Evolutionary conservation across 1,140 invertebrate genomes (phyloP).

Genomic region (Physella acuta): DNA sequence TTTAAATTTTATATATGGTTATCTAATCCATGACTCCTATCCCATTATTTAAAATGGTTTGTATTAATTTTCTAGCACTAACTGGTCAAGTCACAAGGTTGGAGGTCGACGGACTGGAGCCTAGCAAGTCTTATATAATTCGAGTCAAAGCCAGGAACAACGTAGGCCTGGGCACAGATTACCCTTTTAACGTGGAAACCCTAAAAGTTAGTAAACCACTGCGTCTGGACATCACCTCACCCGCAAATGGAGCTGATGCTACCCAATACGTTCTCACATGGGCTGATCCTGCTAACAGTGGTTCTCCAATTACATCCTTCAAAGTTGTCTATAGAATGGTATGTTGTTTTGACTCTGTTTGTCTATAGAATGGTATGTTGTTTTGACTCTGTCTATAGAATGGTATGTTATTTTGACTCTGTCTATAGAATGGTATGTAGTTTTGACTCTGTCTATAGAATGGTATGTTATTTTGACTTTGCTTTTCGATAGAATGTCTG

Average conservation of each 20-base stretch:
- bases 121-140: neutral
- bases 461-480: neutral
- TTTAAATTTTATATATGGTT: too few relatives aligned
- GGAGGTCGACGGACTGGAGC: too few relatives aligned
- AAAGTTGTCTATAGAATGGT: constrained; percentile 2
- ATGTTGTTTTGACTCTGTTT: neutral
- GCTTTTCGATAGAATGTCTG: too few relatives aligned
- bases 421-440: too few relatives aligned
- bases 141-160: neutral
- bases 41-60: too few relatives aligned
- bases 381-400: too few relatives aligned
- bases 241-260: neutral
- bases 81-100: too few relatives aligned
- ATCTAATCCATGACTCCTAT: too few relatives aligned
- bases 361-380: too few relatives aligned
- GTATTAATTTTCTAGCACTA: too few relatives aligned
- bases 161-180: neutral
- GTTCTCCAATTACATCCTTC: neutral
- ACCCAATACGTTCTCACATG: neutral
- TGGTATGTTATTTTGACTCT: too few relatives aligned
- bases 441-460: constrained; percentile 5
- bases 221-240: constrained; percentile 1
- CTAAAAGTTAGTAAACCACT: neutral
- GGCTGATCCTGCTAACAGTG: neutral
- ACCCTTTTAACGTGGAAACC: neutral